phyloP scores from a whole-genome alignment of 2,888 invertebrate genomes.

The Calliphora vomitoria region DNA sequence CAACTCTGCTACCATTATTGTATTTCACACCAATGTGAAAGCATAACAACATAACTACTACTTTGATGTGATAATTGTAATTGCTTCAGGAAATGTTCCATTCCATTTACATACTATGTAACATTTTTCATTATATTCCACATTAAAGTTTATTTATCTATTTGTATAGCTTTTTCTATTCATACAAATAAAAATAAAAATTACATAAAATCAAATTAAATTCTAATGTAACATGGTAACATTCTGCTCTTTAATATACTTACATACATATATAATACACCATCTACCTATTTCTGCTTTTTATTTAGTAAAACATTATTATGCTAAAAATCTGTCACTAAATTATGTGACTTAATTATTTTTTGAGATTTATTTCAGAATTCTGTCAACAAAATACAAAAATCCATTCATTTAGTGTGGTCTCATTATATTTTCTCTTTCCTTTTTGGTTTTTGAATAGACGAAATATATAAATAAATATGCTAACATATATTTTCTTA shows the following conservation, averaged over 20 bases:
- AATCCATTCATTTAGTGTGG: background rate
- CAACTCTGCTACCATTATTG: too few relatives aligned
- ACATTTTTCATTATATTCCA: background rate
- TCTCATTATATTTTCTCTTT: background rate
- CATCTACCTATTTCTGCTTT: background rate
- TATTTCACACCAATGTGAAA: too few relatives aligned
- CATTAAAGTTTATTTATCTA: background rate
- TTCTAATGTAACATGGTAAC: background rate
- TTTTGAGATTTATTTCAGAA: background rate
- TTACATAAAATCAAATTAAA: background rate
- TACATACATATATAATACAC: background rate
- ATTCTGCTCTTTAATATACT: background rate
- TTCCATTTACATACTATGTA: background rate
- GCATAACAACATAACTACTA: background rate
- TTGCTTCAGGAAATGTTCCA: background rate
- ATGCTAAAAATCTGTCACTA: background rate
- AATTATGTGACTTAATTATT: slow-evolving; percentile 1
- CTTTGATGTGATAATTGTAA: background rate
- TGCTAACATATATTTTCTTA: background rate
- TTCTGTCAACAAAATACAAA: slow-evolving; percentile 5
- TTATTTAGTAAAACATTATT: background rate
- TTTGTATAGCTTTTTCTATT: background rate
- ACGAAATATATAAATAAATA: background rate
- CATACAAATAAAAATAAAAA: background rate
- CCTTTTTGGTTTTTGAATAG: background rate